A percentile compares a stretch with the other conserved stretches of the same genome.
These are phyloP conservation scores for Silurus glanis DNA, from an alignment of 2,113 vertebrate genomes.

Conservation along the genomic window DNA sequence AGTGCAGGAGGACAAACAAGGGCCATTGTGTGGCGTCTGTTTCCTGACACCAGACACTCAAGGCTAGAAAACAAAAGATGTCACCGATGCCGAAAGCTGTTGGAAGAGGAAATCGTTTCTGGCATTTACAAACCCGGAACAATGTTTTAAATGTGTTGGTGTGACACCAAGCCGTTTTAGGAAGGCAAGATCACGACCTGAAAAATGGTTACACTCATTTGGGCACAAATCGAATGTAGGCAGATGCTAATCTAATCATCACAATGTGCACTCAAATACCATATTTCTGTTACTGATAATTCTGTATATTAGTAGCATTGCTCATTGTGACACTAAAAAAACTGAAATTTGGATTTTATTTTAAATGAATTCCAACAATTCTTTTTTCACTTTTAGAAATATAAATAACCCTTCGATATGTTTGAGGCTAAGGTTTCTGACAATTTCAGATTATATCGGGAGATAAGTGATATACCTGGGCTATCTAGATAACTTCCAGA, in stretches of 20 bases:
- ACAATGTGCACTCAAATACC: background rate
- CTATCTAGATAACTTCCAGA: conserved; percentile 36
- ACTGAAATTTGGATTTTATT: background rate
- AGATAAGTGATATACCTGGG: background rate
- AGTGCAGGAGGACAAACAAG: conserved; percentile 53
- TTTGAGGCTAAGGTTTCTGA: background rate
- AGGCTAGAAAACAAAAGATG: conserved; percentile 50
- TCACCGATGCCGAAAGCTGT: conserved; percentile 8
- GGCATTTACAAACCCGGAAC: conserved; percentile 38
- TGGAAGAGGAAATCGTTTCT: conserved; percentile 33
- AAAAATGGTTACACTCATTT: background rate
- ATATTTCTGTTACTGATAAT: background rate
- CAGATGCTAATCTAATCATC: background rate
- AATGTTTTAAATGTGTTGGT: conserved; percentile 15
- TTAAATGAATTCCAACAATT: no score
- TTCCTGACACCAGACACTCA: conserved; percentile 52
- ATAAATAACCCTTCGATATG: background rate
- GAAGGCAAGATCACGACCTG: conserved; percentile 24
- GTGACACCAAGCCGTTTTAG: conserved; percentile 6
- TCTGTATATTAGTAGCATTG: background rate
- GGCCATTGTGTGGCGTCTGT: conserved; percentile 42
- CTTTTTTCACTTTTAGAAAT: background rate
- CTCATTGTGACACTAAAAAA: background rate
- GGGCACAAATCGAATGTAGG: no score
- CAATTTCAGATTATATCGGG: background rate